Evolutionary conservation across 2,113 vertebrate species (phyloP).

Genomic region (Pelusios castaneus): DNA sequence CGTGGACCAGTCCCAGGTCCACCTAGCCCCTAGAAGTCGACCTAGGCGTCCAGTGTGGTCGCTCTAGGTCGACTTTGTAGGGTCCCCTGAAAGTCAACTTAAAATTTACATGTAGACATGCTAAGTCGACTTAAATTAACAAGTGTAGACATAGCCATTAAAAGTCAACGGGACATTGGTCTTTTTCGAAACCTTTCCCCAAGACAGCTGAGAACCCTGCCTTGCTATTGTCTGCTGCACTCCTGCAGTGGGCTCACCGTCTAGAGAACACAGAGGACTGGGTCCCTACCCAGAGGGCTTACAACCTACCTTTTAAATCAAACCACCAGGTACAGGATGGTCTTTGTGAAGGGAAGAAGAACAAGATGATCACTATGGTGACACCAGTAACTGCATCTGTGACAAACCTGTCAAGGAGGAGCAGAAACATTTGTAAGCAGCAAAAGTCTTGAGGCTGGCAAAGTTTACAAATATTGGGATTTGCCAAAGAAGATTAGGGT

Average conservation of each 20-base stretch:
- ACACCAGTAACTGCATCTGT: constrained; percentile 93
- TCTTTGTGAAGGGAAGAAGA: constrained; percentile 95
- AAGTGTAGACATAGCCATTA: no score
- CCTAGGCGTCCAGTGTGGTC: no score
- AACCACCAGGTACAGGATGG: constrained; percentile 95
- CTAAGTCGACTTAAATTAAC: no score
- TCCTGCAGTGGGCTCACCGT: not conserved
- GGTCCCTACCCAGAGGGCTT: not conserved
- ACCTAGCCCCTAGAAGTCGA: no score
- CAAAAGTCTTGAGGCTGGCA: not conserved
- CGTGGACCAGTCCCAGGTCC: no score
- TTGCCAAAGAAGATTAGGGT: constrained; percentile 69
- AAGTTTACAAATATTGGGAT: constrained; percentile 26
- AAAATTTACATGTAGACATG: no score
- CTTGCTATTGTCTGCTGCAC: not conserved
- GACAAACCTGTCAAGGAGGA: constrained; percentile 85
- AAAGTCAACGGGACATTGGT: not conserved
- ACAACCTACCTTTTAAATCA: constrained; percentile 85
- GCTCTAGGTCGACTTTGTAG: no score
- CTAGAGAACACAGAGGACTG: not conserved
- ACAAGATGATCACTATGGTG: constrained; percentile 88
- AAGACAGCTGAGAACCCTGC: not conserved
- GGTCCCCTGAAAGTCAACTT: no score
- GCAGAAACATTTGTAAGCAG: constrained; percentile 57
- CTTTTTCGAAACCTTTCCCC: not conserved